A percentile compares a stretch with the other conserved stretches of the same genome.
Evolutionary conservation across 2,797 vertebrate species (phyloP).

Genomic region (Chloroceryle amazona): DNA sequence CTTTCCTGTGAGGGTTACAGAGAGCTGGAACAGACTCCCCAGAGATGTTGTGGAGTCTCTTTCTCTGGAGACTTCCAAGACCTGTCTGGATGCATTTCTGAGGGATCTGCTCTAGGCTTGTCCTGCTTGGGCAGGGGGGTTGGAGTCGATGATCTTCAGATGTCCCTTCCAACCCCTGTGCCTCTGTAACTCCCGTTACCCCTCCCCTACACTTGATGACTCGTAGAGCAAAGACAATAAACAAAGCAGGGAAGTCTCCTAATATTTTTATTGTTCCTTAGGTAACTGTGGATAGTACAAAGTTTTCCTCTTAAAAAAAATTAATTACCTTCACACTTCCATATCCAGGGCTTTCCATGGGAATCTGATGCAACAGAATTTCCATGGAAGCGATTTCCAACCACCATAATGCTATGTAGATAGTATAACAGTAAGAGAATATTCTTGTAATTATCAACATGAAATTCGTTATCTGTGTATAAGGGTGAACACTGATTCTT

Average conservation of each 20-base stretch:
- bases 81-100: no score
- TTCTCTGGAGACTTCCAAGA: no score
- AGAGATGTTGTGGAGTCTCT: no score
- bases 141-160: no score
- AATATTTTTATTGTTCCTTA: conserved; percentile 83
- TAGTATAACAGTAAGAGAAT: conserved; percentile 67
- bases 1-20: no score
- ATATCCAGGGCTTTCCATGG: conserved; percentile 22
- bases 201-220: neutral
- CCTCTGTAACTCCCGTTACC: neutral
- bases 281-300: conserved; percentile 81
- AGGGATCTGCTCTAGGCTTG: no score
- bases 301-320: conserved; percentile 76
- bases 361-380: conserved; percentile 56
- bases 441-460: conserved; percentile 53
- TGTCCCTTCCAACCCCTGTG: no score
- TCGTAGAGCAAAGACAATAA: neutral
- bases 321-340: conserved; percentile 53
- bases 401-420: conserved; percentile 44
- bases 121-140: no score
- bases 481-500: conserved; percentile 75
- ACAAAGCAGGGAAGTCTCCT: conserved; percentile 56
- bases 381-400: conserved; percentile 57
- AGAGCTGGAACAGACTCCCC: no score
- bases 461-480: conserved; percentile 66